A percentile compares a stretch with the other conserved stretches of the same genome.
Conservation (phyloP, 23 tunicate genomes). For the Phallusia fumigata region DNA sequence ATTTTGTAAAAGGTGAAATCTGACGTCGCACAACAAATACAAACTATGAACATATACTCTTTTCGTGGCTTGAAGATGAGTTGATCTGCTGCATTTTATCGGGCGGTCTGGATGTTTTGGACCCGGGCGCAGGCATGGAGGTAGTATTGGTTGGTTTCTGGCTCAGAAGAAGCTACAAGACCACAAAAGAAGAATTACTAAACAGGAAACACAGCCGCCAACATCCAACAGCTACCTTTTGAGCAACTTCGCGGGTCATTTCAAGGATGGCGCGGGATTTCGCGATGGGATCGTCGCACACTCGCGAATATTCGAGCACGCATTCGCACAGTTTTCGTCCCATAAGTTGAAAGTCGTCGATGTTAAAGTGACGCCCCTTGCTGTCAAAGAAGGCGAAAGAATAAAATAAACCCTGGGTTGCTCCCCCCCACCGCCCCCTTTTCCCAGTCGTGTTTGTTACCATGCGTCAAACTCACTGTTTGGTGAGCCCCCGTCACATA, state of each 20-base stretch:
- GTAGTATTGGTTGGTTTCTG: not conserved
- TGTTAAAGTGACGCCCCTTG: conserved; percentile 90
- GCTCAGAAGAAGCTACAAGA: not conserved
- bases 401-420: too few relatives aligned
- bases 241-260: conserved; percentile 75
- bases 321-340: conserved; percentile 85
- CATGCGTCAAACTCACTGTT: too few relatives aligned
- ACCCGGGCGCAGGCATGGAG: not conserved
- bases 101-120: not conserved
- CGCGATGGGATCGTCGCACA: conserved; percentile 59
- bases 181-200: too few relatives aligned
- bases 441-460: too few relatives aligned
- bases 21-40: too few relatives aligned
- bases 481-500: too few relatives aligned
- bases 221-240: too few relatives aligned
- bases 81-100: not conserved
- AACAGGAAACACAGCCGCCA: too few relatives aligned
- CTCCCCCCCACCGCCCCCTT: too few relatives aligned
- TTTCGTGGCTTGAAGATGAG: too few relatives aligned
- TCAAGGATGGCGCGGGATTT: conserved; percentile 76
- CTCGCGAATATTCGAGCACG: conserved; percentile 66
- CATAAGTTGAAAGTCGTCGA: conserved; percentile 81
- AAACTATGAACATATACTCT: too few relatives aligned
- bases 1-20: too few relatives aligned
- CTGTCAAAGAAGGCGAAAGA: conserved; percentile 11